Conservation (phyloP, 1,140 invertebrate species). For the Ips nitidus region DNA sequence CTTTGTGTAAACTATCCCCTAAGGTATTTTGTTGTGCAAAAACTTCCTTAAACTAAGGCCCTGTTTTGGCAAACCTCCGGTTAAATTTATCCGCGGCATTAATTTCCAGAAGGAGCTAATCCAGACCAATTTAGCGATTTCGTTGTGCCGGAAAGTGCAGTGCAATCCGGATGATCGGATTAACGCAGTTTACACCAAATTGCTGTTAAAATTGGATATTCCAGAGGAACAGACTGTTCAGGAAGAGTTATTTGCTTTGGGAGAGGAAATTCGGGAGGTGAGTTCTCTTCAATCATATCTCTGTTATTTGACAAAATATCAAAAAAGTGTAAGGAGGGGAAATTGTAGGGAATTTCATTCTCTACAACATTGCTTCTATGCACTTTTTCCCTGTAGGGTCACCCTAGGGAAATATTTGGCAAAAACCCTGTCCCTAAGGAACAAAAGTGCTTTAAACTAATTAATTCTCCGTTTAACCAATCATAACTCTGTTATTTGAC, state of each 20-base stretch:
- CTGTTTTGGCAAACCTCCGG: conserved; percentile 10
- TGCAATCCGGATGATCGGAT: conserved; percentile 28
- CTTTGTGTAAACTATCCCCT: conserved; percentile 35
- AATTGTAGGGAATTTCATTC: no score
- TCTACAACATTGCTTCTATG: no score
- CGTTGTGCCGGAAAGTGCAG: conserved; percentile 32
- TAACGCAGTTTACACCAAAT: conserved; percentile 30
- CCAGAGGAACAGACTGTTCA: conserved; percentile 14
- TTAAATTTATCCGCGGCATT: neutral
- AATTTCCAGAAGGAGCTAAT: conserved; percentile 30
- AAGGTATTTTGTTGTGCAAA: conserved; percentile 22
- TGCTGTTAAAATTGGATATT: conserved; percentile 30
- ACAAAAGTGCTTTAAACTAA: no score
- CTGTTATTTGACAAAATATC: neutral
- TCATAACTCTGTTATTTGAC: no score
- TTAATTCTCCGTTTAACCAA: no score
- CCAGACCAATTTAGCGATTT: conserved; percentile 28
- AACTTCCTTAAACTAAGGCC: neutral
- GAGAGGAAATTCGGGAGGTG: conserved; percentile 36
- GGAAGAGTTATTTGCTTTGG: conserved; percentile 27
- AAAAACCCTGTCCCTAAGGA: no score
- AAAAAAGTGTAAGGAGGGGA: no score
- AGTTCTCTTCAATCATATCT: conserved; percentile 12
- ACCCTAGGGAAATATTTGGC: no score
- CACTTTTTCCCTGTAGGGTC: no score